phyloP scores from a whole-genome alignment of 2,797 vertebrate species.

The Carduelis carduelis region DNA sequence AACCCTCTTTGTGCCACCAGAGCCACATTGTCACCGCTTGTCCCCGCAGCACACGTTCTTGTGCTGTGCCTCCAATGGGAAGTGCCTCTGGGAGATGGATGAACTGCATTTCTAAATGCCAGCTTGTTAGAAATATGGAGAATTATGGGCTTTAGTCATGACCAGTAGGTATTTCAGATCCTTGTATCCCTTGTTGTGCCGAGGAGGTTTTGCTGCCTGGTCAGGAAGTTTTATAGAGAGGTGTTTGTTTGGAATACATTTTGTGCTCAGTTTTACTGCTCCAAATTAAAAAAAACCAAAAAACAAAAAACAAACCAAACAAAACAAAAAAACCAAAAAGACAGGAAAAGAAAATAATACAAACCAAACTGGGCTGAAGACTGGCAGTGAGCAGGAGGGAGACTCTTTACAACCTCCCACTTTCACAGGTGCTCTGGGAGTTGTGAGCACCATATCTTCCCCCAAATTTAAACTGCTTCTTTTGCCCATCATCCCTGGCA shows the following conservation, averaged over 20 bases:
- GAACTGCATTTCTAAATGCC: not conserved
- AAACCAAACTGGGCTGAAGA: not conserved
- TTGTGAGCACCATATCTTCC: not conserved
- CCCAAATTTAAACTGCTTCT: not conserved
- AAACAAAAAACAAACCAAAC: not conserved
- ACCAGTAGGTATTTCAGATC: slow-evolving; percentile 69
- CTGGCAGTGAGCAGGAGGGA: not conserved
- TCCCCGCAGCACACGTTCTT: rapidly evolving
- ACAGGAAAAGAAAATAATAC: not conserved
- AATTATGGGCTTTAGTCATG: slow-evolving; percentile 1
- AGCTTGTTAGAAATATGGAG: rapidly evolving
- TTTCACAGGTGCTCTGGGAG: not conserved
- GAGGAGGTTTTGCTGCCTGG: not conserved
- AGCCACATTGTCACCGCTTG: rapidly evolving
- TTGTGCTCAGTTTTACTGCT: slow-evolving; percentile 43
- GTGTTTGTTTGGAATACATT: slow-evolving; percentile 53
- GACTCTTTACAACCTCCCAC: not conserved
- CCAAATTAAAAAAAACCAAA: not conserved
- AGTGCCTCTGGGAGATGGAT: not conserved
- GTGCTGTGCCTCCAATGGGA: rapidly evolving
- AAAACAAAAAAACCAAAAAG: not conserved
- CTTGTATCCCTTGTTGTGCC: slow-evolving; percentile 38
- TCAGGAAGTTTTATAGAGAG: not conserved
- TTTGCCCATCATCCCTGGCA: not conserved
- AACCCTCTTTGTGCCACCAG: not conserved